A percentile compares a stretch with the other conserved stretches of the same genome.
Evolutionary conservation across 1,140 invertebrate species (phyloP).

Genomic region (Cotesia chilonis): DNA sequence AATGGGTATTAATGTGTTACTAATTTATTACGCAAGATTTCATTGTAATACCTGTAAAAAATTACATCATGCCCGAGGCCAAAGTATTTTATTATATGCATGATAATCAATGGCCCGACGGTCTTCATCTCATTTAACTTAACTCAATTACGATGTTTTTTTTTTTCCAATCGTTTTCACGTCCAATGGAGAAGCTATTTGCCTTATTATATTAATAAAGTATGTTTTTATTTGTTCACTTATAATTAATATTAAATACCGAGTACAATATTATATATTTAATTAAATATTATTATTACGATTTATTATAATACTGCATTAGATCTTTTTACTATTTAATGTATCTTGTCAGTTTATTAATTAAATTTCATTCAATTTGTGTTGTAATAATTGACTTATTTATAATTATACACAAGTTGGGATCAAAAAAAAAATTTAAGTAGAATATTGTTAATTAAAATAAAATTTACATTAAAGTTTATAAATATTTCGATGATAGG

Average conservation of each 20-base stretch:
- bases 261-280: not conserved
- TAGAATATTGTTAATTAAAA: not conserved
- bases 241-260: not conserved
- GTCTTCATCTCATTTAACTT: conserved; percentile 7
- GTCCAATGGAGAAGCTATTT: not conserved
- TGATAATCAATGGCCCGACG: not conserved
- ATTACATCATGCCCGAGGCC: not conserved
- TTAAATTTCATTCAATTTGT: no score
- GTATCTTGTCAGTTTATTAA: no score
- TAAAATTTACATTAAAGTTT: conserved; percentile 1
- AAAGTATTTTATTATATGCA: conserved; percentile 12
- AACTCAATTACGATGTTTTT: not conserved
- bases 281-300: not conserved
- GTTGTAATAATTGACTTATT: no score
- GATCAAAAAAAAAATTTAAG: no score
- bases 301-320: not conserved
- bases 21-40: not conserved
- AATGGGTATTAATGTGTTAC: no score
- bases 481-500: conserved; percentile 10
- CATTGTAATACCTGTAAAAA: not conserved
- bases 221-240: conserved; percentile 12
- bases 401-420: no score
- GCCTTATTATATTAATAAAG: conserved; percentile 7
- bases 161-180: conserved; percentile 3
- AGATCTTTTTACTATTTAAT: no score